phyloP scores from a whole-genome alignment of 2,113 vertebrate genomes.

The human region DNA sequence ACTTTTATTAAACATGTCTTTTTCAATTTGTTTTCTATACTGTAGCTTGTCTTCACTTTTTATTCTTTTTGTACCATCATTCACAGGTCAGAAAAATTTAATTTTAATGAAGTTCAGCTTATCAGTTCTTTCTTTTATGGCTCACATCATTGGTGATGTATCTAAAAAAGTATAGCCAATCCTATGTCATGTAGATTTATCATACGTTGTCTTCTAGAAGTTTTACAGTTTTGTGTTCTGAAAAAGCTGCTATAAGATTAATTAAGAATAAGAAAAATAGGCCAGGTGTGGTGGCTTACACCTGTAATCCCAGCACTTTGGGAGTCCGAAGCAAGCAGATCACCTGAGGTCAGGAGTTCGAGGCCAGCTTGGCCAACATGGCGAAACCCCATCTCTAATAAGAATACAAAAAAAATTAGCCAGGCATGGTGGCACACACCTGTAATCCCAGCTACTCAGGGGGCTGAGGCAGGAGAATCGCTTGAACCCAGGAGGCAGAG shows the following conservation, averaged over 20 bases:
- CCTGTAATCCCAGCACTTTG: too few relatives aligned
- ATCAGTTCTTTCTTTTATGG: not conserved
- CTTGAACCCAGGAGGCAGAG: too few relatives aligned
- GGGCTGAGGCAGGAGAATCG: too few relatives aligned
- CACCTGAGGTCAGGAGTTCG: too few relatives aligned
- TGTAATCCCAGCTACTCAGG: too few relatives aligned
- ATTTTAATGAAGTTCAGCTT: not conserved
- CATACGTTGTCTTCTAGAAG: not conserved
- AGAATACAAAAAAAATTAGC: too few relatives aligned
- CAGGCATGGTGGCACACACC: too few relatives aligned
- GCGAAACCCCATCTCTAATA: too few relatives aligned
- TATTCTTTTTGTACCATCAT: not conserved
- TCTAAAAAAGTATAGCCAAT: not conserved
- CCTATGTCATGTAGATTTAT: not conserved
- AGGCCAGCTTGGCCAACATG: too few relatives aligned
- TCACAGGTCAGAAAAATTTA: not conserved
- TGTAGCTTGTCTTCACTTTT: not conserved
- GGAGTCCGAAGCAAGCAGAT: too few relatives aligned
- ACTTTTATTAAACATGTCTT: not conserved
- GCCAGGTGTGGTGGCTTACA: too few relatives aligned
- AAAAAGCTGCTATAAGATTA: not conserved
- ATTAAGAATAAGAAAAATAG: not conserved
- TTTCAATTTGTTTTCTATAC: not conserved
- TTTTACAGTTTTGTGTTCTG: not conserved
- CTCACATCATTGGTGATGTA: not conserved